These are phyloP conservation scores for Oscheius sp. DNA, from an alignment of 2,888 invertebrate genomes.

Conservation along the genomic window DNA sequence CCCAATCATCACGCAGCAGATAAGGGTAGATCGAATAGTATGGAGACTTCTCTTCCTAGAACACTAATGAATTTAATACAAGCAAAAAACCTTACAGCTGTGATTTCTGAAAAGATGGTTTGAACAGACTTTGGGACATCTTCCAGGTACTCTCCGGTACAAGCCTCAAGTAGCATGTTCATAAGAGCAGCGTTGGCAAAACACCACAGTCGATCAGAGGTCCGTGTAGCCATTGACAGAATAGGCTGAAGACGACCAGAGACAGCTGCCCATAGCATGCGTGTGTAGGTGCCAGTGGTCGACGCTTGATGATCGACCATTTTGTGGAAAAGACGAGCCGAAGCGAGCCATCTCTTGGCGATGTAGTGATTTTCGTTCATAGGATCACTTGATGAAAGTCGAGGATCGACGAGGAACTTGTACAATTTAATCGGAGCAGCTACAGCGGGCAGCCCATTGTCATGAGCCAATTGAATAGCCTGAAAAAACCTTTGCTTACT, in stretches of 20 bases:
- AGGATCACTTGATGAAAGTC: constrained; percentile 12
- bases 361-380: constrained; percentile 22
- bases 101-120: constrained; percentile 36
- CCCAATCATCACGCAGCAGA: constrained; percentile 31
- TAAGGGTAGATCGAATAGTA: constrained; percentile 23
- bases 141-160: constrained; percentile 16
- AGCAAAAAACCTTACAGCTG: constrained; percentile 8
- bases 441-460: constrained; percentile 8
- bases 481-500: neutral
- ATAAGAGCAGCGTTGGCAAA: constrained; percentile 29
- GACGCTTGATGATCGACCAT: constrained; percentile 5
- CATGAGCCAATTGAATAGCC: constrained; percentile 24
- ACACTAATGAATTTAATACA: neutral
- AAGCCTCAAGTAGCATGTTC: constrained; percentile 31
- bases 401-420: constrained; percentile 31
- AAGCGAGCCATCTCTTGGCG: constrained; percentile 4
- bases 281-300: constrained; percentile 1
- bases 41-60: constrained; percentile 25
- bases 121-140: constrained; percentile 24
- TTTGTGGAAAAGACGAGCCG: constrained; percentile 5
- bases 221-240: constrained; percentile 30
- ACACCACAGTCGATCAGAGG: constrained; percentile 34
- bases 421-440: constrained; percentile 23
- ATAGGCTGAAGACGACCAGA: constrained; percentile 31
- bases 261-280: constrained; percentile 21